These are phyloP conservation scores for Tenebrosternarchus preto DNA, from an alignment of 2,113 vertebrate genomes.

Conservation along the genomic window DNA sequence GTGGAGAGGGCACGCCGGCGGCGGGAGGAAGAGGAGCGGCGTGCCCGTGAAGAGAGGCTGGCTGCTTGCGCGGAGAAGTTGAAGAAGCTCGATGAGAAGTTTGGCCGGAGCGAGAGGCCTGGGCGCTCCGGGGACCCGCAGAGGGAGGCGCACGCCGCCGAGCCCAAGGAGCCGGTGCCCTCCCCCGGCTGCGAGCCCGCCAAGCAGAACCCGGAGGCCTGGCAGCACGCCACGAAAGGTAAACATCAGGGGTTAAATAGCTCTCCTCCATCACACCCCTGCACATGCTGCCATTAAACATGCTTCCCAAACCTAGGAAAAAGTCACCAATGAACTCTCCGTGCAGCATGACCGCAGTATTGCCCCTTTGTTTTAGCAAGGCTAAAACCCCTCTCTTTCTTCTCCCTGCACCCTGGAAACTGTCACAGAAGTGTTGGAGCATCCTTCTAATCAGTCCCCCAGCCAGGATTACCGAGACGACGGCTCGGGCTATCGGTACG, in stretches of 20 bases:
- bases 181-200: conserved; percentile 75
- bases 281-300: too few relatives aligned
- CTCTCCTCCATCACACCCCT: neutral
- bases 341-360: neutral
- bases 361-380: neutral
- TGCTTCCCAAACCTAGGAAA: too few relatives aligned
- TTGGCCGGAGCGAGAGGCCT: conserved; percentile 83
- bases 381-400: neutral
- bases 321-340: too few relatives aligned
- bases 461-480: conserved; percentile 78
- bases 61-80: conserved; percentile 95
- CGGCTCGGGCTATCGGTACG: conserved; percentile 73
- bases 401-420: neutral
- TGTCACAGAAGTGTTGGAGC: conserved; percentile 62
- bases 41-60: conserved; percentile 88
- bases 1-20: conserved; percentile 89
- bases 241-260: neutral
- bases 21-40: conserved; percentile 91
- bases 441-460: conserved; percentile 69
- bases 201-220: conserved; percentile 73
- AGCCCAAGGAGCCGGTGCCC: conserved; percentile 66
- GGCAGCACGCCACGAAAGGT: conserved; percentile 82
- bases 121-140: conserved; percentile 73
- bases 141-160: conserved; percentile 63
- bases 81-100: conserved; percentile 95